These are phyloP conservation scores for Halcyon leucocephala DNA, from an alignment of 2,797 vertebrate genomes.

Conservation along the genomic window DNA sequence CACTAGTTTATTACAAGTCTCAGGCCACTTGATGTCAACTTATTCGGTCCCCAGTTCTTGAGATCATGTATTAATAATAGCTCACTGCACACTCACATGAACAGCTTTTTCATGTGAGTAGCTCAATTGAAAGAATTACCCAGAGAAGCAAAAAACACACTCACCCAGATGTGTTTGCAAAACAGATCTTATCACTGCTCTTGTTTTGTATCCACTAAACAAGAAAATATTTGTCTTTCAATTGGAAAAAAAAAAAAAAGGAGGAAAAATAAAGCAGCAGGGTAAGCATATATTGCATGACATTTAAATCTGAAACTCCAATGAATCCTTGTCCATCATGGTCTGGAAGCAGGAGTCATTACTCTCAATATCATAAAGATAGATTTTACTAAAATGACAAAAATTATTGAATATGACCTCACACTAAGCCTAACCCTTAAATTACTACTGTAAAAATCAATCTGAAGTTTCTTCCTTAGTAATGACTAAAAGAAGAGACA, in stretches of 20 bases:
- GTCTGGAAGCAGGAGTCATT: not conserved
- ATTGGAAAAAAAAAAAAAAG: not conserved
- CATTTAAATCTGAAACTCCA: not conserved
- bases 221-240: not conserved
- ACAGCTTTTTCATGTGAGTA: not conserved
- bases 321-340: not conserved
- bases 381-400: not conserved
- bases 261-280: rapidly evolving
- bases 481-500: not conserved
- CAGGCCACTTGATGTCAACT: not conserved
- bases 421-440: not conserved
- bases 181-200: not conserved
- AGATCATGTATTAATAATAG: not conserved
- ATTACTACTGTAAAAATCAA: not conserved
- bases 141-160: not conserved
- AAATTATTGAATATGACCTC: not conserved
- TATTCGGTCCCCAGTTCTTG: not conserved
- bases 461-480: not conserved
- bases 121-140: not conserved
- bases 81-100: not conserved
- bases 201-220: not conserved
- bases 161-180: not conserved
- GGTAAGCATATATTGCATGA: rapidly evolving
- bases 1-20: not conserved
- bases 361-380: not conserved